phyloP scores from a whole-genome alignment of 2,797 vertebrate species.

The Phrynocephalus guinanensis region DNA sequence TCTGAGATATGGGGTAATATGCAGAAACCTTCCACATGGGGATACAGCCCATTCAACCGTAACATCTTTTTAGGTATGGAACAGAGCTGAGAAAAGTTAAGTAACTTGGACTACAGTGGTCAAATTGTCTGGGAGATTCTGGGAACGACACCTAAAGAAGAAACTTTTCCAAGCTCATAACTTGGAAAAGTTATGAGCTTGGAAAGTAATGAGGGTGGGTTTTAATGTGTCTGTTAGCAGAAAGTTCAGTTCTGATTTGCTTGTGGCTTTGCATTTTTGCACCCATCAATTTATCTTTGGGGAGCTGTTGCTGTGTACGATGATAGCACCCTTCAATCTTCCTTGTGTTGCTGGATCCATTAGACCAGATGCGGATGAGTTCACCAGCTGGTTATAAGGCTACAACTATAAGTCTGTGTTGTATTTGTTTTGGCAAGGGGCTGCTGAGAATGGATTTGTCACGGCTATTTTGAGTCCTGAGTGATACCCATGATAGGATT shows the following conservation, averaged over 20 bases:
- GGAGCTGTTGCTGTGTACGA: neutral
- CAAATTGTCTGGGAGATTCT: neutral
- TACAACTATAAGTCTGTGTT: neutral
- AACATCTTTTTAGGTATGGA: neutral
- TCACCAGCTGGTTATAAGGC: constrained; percentile 19
- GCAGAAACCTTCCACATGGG: neutral
- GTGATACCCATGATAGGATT: constrained; percentile 24
- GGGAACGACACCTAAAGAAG: too few species aligned
- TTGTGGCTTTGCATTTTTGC: neutral
- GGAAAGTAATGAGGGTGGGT: neutral
- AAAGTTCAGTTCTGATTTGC: neutral
- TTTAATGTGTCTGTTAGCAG: neutral
- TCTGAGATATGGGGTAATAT: neutral
- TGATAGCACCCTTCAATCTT: constrained; percentile 1
- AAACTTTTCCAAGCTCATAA: neutral
- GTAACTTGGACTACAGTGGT: neutral
- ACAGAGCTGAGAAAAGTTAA: too few species aligned
- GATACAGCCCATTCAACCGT: neutral
- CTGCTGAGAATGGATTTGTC: neutral
- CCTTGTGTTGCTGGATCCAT: neutral
- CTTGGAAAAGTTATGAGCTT: too few species aligned
- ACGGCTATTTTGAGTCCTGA: constrained; percentile 10
- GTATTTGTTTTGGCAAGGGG: constrained; percentile 26
- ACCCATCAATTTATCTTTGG: neutral
- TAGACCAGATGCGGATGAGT: neutral